Percentiles rank a stretch among this genome's conserved stretches.
These are phyloP conservation scores for Brachionus sp. DNA, from an alignment of 1,140 invertebrate genomes.

Conservation along the genomic window DNA sequence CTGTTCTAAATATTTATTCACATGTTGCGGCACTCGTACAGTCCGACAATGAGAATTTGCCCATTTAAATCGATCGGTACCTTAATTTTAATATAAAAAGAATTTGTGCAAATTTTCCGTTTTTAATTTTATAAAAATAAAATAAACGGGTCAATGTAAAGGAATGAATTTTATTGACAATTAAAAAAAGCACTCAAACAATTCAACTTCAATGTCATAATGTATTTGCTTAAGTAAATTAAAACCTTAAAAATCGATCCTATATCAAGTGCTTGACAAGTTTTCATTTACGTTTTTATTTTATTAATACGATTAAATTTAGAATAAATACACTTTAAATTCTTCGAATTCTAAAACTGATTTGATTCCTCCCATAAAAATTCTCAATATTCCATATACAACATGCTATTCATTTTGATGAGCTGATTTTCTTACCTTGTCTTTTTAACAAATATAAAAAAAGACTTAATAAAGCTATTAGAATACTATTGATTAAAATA, in stretches of 20 bases:
- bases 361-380: not conserved
- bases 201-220: constrained; percentile 22
- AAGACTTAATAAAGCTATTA: not conserved
- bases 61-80: constrained; percentile 6
- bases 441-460: not conserved
- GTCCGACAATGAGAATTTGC: not conserved
- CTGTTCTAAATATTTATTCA: constrained; percentile 15
- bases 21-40: constrained; percentile 17
- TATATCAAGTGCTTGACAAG: constrained; percentile 35
- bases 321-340: constrained; percentile 37
- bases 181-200: not conserved
- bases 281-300: not conserved
- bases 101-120: constrained; percentile 24
- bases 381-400: not conserved
- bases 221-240: constrained; percentile 36
- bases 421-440: not conserved
- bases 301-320: not conserved
- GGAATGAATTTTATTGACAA: not conserved
- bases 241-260: constrained; percentile 4
- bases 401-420: not conserved
- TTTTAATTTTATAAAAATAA: constrained; percentile 14
- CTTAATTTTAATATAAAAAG: constrained; percentile 5
- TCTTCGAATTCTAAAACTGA: not conserved
- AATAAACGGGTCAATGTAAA: constrained; percentile 22
- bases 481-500: not conserved